Base-by-base conservation (phyloP, 2,888 invertebrate species). In the Dorcus hopei region DNA sequence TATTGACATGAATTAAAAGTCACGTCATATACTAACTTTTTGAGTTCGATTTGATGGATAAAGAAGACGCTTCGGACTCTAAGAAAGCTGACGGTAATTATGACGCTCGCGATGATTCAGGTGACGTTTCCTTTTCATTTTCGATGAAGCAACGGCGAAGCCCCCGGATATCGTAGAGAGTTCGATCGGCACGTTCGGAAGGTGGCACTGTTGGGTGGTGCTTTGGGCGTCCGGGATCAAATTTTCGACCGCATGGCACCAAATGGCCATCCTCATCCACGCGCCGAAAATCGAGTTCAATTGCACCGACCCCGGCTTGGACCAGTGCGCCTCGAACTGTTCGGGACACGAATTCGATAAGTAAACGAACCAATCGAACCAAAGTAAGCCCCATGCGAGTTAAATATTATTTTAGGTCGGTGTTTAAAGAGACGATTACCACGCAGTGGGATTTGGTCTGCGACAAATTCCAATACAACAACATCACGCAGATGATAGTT, bases 181-280 rank as follows among this genome's bases (percentile, higher is more conserved):
- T 66, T 83, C 86, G 3, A 88, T 91, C 64, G 91, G 91, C 0
- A 82, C 85, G 38, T 83, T 90, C 57, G 89, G 90, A 4, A 83
- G 82, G 70, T 91, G 90, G 88, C 91, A 91, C 72, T 81, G 90
- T 61, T 83, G 85, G 80, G 82, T 90, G 52, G 88, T 88, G 65
- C 77, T 85, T 50, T 82, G 87, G 0, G 83, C 90, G 41, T 87
- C 88, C 63, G 79, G 89, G 7, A 84, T 87, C 54, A 91, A 91
- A 76, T 88, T 91, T 70, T 90, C 90, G 0, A 87, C 89, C 0
- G 90, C 90, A 0, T 91, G 90, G 90, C 90, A 90, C 72, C 90
- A 90, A 70, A 82, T 91, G 74, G 88, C 86, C 62, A 89, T 90
- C 61, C 87, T 91, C 58, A 91, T 91, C 70, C 81, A 90, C 61